These are phyloP conservation scores for Meloidogyne exigua DNA, from an alignment of 1,140 invertebrate species.

Conservation along the genomic window DNA sequence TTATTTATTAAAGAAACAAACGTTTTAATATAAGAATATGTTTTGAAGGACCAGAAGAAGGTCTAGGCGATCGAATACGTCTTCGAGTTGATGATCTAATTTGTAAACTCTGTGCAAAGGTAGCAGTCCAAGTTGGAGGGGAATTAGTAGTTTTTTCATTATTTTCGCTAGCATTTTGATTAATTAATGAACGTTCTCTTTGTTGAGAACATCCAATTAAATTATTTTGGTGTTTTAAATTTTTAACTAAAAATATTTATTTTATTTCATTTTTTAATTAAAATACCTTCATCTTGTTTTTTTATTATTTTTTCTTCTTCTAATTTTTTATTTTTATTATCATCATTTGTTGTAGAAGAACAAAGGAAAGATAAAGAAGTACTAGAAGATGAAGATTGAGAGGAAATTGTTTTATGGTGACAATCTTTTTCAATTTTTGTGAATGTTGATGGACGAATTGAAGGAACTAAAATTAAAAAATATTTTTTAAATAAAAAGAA, in stretches of 20 bases:
- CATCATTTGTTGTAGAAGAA: background rate
- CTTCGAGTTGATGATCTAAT: slow-evolving; percentile 14
- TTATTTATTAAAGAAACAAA: background rate
- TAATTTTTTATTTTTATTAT: background rate
- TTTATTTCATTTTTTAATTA: background rate
- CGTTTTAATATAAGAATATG: background rate
- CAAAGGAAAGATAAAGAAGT: background rate
- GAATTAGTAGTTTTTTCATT: background rate
- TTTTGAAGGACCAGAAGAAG: too few relatives aligned
- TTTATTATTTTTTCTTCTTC: slow-evolving; percentile 1
- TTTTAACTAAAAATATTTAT: slow-evolving; percentile 2
- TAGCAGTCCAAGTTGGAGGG: slow-evolving; percentile 13
- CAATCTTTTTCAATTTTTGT: background rate
- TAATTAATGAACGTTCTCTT: background rate
- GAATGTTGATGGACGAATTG: background rate
- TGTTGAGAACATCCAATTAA: background rate
- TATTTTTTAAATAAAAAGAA: background rate
- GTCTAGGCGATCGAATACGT: background rate
- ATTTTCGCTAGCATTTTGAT: background rate
- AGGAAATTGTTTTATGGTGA: background rate
- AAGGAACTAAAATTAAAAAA: background rate
- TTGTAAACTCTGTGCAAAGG: slow-evolving; percentile 23
- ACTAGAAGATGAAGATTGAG: background rate
- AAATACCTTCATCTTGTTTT: background rate
- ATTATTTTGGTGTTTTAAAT: background rate